These are phyloP conservation scores for Amphiprion ocellaris DNA, from an alignment of 2,113 vertebrate genomes.

Conservation along the genomic window DNA sequence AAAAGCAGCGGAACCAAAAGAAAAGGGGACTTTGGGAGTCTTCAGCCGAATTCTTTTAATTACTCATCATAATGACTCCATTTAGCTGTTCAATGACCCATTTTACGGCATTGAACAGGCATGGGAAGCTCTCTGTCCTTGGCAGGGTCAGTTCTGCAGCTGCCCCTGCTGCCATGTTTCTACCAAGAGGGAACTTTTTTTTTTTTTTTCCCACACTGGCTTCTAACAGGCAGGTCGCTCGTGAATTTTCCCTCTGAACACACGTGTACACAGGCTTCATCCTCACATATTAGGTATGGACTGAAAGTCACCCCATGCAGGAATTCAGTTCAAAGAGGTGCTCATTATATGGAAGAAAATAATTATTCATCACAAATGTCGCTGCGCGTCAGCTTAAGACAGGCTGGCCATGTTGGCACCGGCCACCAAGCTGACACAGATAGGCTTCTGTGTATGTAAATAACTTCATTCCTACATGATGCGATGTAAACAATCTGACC, in stretches of 20 bases:
- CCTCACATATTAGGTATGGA: constrained; percentile 24
- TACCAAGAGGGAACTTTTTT: constrained; percentile 51
- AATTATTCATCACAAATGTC: constrained; percentile 9
- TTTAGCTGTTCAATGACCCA: constrained; percentile 88
- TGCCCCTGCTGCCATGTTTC: constrained; percentile 77
- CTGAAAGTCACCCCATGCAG: not conserved
- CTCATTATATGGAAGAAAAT: constrained; percentile 7
- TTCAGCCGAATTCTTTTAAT: constrained; percentile 86
- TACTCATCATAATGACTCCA: constrained; percentile 88
- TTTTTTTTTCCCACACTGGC: constrained; percentile 15
- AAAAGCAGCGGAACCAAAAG: constrained; percentile 73
- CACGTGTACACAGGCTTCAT: constrained; percentile 21
- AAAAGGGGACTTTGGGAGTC: constrained; percentile 77
- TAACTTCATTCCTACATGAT: not conserved
- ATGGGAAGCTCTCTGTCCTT: constrained; percentile 86
- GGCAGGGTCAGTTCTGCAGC: constrained; percentile 85
- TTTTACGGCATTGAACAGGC: constrained; percentile 83
- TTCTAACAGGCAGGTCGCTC: constrained; percentile 44
- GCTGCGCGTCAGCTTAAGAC: constrained; percentile 6
- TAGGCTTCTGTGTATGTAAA: constrained; percentile 9
- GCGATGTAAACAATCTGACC: not conserved
- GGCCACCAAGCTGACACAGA: not conserved
- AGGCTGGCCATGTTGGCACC: constrained; percentile 6
- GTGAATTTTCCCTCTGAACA: constrained; percentile 15
- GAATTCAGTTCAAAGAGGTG: constrained; percentile 16